Percentiles rank a stretch among this genome's conserved stretches.
These are phyloP conservation scores for Antechinus stuartii DNA, from an alignment of 2,113 vertebrate species.

Conservation along the genomic window DNA sequence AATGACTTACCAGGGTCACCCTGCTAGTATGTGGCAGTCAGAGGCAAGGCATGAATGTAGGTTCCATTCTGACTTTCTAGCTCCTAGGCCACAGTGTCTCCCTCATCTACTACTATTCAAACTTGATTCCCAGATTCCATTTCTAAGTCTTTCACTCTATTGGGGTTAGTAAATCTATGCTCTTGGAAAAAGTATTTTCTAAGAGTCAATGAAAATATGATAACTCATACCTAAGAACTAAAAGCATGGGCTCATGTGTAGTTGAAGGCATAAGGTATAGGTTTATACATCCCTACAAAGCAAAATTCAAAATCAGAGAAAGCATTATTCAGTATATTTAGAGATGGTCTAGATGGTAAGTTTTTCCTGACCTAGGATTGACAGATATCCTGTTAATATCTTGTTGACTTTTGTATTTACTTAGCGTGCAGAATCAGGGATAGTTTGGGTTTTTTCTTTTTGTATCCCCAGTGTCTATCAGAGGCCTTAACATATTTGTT, in stretches of 20 bases:
- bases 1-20: not conserved
- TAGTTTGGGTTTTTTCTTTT: not conserved
- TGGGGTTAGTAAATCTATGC: no score
- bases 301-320: not conserved
- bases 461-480: not conserved
- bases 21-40: not conserved
- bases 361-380: not conserved
- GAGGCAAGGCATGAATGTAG: not conserved
- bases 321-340: not conserved
- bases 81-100: not conserved
- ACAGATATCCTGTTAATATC: not conserved
- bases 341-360: not conserved
- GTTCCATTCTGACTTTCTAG: not conserved
- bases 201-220: no score
- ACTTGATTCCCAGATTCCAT: not conserved
- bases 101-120: not conserved
- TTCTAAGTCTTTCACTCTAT: not conserved
- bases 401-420: not conserved
- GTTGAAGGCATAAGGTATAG: no score
- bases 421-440: not conserved
- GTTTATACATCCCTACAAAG: not conserved
- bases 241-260: no score
- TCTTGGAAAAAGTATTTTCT: no score
- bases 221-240: no score
- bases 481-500: not conserved